A percentile compares a stretch with the other conserved stretches of the same genome.
phyloP scores from a whole-genome alignment of 1,140 invertebrate genomes.

The Bombus difficillimus region DNA sequence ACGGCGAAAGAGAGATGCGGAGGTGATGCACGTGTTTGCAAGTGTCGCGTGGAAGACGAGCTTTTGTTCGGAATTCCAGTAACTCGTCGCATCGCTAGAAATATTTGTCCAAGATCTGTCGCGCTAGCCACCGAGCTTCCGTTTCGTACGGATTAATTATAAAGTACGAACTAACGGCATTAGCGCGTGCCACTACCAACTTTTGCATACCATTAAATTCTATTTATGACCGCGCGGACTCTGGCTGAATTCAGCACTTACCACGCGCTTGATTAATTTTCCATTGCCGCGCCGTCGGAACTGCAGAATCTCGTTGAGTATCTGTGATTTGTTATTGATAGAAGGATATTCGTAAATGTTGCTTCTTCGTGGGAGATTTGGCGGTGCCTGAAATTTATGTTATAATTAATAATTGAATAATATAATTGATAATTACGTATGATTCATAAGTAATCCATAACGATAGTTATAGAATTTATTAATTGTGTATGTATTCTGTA shows the following conservation, averaged over 20 bases:
- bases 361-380: too few relatives aligned
- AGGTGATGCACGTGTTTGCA: background rate
- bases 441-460: too few relatives aligned
- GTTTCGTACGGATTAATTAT: conserved; percentile 31
- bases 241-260: conserved; percentile 1
- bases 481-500: too few relatives aligned
- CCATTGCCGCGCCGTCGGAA: background rate
- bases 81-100: background rate
- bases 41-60: background rate
- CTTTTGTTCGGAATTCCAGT: background rate
- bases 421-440: too few relatives aligned
- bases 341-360: too few relatives aligned
- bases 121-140: background rate
- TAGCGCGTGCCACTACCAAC: background rate
- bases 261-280: conserved; percentile 28
- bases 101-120: conserved; percentile 18
- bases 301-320: too few relatives aligned
- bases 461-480: too few relatives aligned
- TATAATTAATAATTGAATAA: too few relatives aligned
- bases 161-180: conserved; percentile 31
- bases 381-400: too few relatives aligned
- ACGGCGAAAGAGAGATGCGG: background rate
- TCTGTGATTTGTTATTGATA: too few relatives aligned
- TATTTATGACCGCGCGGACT: background rate
- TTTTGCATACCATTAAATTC: conserved; percentile 29